Percentiles rank a stretch among this genome's conserved stretches.
Evolutionary conservation across 2,113 vertebrate species (phyloP).

Genomic region (Hipposideros armiger): DNA sequence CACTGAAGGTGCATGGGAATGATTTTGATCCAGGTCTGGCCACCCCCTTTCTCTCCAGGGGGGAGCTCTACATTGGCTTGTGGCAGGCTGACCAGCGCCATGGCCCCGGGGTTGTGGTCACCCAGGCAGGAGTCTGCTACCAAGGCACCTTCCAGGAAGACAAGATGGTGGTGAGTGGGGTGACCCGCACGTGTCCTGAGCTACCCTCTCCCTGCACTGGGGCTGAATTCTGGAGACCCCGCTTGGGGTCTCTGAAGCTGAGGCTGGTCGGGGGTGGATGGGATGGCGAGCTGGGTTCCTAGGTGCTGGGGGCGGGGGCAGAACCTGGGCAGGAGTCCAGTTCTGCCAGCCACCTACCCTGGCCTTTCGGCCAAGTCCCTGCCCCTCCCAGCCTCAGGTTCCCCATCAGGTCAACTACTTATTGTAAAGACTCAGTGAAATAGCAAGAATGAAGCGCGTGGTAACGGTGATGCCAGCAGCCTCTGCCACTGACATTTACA

Average conservation of each 20-base stretch:
- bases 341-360: neutral
- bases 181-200: neutral
- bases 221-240: neutral
- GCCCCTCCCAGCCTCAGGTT: neutral
- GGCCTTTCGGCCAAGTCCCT: neutral
- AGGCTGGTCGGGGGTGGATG: neutral
- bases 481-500: fast-evolving
- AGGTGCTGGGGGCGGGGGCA: neutral
- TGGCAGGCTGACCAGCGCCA: constrained; percentile 87
- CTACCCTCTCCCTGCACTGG: neutral
- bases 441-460: fast-evolving
- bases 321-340: neutral
- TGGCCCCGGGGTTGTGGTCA: constrained; percentile 87
- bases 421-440: neutral
- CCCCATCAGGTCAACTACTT: neutral
- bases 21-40: neutral
- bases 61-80: constrained; percentile 88
- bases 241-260: neutral
- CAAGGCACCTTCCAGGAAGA: constrained; percentile 86
- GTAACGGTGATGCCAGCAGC: neutral
- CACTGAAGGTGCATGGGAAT: neutral
- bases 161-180: constrained; percentile 88
- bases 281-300: neutral
- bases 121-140: constrained; percentile 88
- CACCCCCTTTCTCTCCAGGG: constrained; percentile 75